Evolutionary conservation across 2,113 vertebrate genomes (phyloP), one percentile per base, ranked within the genome.

Genomic region (Capricornis sumatraensis): DNA sequence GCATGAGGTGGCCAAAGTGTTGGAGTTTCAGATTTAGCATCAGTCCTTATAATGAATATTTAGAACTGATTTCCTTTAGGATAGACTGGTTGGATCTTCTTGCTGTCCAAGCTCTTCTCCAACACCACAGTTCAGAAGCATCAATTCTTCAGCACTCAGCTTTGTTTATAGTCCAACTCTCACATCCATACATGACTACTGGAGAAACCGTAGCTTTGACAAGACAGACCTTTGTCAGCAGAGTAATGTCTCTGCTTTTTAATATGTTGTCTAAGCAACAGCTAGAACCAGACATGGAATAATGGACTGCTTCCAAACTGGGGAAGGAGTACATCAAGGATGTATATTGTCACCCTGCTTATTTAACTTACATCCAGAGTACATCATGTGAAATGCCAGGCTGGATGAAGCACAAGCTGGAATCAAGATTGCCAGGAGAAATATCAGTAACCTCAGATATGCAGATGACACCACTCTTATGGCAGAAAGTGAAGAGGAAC

Each of bases 1-100:
- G 0, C 5, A 36, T 71, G 9, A 71, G n/a, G 9, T 36, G 17
- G 64, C n/a, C n/a, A 36, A 71, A 71, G 17, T 71, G 23, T 12
- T 71, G 64, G n/a, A 36, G n/a, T 71, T 36, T 71, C 64, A 71
- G n/a, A 19, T 71, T 71, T 36, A 23, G 64, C n/a, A 11, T 71
- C n/a, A 71, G 2, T 71, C 64, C 64, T 71, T 21, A 19, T n/a
- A 36, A 6, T 36, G 9, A 71, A 21, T 21, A 71, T 36, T 23
- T n/a, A 71, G n/a, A 19, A 21, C 33, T 67, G 2, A 36, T 71
- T 11, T 71, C 64, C 17, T 11, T 71, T 36, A 71, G n/a, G 9
- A 71, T 36, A 17, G n/a, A 71, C 17, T 36, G n/a, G 9, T 71
- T 21, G 33, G 64, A 36, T 71, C 64, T 71, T n/a, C n/a, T 71